phyloP scores from a whole-genome alignment of 2,113 vertebrate species.

The Toxostoma redivivum region DNA sequence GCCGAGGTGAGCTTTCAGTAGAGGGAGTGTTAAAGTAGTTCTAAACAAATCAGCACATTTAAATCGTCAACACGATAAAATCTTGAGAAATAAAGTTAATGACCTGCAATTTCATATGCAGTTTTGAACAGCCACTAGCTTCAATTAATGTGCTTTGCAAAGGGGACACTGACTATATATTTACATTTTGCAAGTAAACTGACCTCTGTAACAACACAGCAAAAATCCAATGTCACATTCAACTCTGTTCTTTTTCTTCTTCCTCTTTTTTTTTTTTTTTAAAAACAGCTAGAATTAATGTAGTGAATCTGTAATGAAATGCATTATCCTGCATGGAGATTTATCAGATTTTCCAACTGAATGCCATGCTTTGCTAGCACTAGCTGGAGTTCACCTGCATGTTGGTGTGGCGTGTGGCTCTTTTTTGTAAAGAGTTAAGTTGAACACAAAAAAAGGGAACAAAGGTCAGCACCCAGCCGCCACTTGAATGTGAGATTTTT shows the following conservation, averaged over 20 bases:
- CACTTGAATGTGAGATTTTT: conserved; percentile 99
- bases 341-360: conserved; percentile 92
- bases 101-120: conserved; percentile 55
- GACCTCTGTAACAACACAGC: conserved; percentile 67
- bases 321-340: conserved; percentile 83
- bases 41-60: conserved; percentile 42
- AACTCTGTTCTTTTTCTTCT: conserved; percentile 44
- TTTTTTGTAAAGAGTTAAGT: conserved; percentile 98
- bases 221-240: conserved; percentile 74
- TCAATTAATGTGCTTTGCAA: conserved; percentile 71
- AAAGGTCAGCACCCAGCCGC: conserved; percentile 99
- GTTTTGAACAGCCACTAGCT: conserved; percentile 63
- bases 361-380: conserved; percentile 85
- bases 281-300: conserved; percentile 76
- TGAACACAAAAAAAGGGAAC: conserved; percentile 97
- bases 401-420: conserved; percentile 88
- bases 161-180: conserved; percentile 66
- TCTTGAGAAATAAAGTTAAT: conserved; percentile 47
- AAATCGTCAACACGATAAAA: conserved; percentile 23
- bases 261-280: neutral
- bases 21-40: conserved; percentile 7
- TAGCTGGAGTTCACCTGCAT: conserved; percentile 92
- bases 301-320: conserved; percentile 87
- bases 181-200: conserved; percentile 65
- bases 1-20: conserved; percentile 46